Base-by-base conservation (phyloP, 1,140 invertebrate species). In the Panagrolaimus sp. region DNA sequence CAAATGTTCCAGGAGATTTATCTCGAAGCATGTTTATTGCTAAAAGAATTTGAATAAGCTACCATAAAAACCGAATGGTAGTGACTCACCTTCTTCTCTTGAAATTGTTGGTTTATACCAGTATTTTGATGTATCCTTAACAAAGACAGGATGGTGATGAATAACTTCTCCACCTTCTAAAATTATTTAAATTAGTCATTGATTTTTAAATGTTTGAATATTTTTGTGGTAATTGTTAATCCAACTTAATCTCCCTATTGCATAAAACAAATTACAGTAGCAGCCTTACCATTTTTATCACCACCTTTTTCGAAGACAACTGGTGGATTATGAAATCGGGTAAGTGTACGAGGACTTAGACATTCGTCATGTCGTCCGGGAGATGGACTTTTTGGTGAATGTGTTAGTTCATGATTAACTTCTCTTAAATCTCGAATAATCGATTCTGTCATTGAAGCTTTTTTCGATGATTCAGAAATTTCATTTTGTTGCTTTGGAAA, bases 71-170 rank as follows among this genome's bases (percentile, higher is more conserved):
- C 7, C 7, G 31, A 38, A 38, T 38, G 31, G n/a, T n/a, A 38
- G 7, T 2, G 51, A 43, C 78, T 80, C 85, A 93, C 92, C 92
- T 87, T 98, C 92, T 84, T 98, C 94, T 68, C 95, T 87, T 4
- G 91, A 90, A 70, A 98, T 94, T 76, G 89, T 90, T 16, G 93
- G 90, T 83, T 97, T 98, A 85, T 98, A 98, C 95, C 95, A 98
- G 85, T 89, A 96, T 83, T 91, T 92, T 67, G 84, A 85, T 8
- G 92, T 95, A 84, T 96, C 94, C 72, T 92, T 88, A 1, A 96
- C 93, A 84, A 97, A 96, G 78, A 91, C 89, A 14, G 96, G 93
- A 78, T 93, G 89, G 71, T 90, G 91, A 16, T 92, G 89, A 9
- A 92, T 89, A 66, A 95, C 92, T 73, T 88, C 87, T 2, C 77